A percentile compares a stretch with the other conserved stretches of the same genome.
phyloP scores from a whole-genome alignment of 1,140 invertebrate species.

The Lucilia sericata region DNA sequence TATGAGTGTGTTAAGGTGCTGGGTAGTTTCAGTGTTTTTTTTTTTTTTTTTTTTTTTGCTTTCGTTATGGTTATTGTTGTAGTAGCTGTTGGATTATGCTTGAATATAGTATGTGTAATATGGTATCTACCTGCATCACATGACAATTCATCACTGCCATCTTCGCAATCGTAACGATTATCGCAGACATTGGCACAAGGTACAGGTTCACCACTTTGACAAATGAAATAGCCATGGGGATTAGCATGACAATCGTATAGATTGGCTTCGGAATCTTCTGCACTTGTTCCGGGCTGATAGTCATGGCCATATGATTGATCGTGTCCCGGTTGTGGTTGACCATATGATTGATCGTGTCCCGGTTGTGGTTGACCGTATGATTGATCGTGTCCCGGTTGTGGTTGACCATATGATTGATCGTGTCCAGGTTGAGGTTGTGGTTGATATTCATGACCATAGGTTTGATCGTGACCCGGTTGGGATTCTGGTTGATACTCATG shows the following conservation, averaged over 20 bases:
- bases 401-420: neutral
- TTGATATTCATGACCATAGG: neutral
- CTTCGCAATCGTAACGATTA: conserved; percentile 70
- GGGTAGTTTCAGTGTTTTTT: neutral
- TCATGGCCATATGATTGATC: neutral
- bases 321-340: neutral
- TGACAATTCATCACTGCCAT: conserved; percentile 68
- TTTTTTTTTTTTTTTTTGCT: too few species aligned
- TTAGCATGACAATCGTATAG: conserved; percentile 40
- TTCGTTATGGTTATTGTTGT: neutral
- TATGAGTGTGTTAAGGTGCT: neutral
- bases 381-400: neutral
- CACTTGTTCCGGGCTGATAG: neutral
- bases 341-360: too few species aligned
- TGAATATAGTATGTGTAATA: neutral
- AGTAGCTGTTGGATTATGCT: neutral
- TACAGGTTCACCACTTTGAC: conserved; percentile 45
- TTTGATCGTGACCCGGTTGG: neutral
- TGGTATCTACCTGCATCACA: neutral
- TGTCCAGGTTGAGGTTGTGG: too few species aligned
- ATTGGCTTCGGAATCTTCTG: neutral
- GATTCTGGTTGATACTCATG: neutral
- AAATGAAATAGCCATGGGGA: conserved; percentile 43
- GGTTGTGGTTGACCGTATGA: neutral
- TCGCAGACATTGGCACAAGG: conserved; percentile 68